Percentiles rank a stretch among this genome's conserved stretches.
Conservation (phyloP, 2,113 vertebrate species). For the Panurus biarmicus region DNA sequence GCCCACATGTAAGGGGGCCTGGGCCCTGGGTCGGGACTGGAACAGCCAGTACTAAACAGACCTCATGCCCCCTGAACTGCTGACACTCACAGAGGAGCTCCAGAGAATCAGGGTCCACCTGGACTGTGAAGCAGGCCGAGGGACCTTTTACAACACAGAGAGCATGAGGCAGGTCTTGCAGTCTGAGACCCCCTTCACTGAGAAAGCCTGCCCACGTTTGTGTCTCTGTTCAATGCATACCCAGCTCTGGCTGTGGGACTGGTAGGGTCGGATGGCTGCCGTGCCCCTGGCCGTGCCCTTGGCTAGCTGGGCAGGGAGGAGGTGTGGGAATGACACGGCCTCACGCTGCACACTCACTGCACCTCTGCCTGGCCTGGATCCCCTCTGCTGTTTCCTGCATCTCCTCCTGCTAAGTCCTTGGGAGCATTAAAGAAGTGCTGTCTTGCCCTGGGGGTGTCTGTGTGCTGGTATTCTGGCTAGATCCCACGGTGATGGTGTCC, state of each 20-base stretch:
- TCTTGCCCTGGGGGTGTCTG: neutral
- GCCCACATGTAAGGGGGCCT: neutral
- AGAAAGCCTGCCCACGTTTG: slow-evolving; percentile 44
- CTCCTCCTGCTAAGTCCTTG: neutral
- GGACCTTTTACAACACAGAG: slow-evolving; percentile 1
- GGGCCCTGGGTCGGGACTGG: slow-evolving; percentile 29
- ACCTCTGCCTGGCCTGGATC: neutral
- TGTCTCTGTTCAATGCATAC: no score
- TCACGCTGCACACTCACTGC: rapidly evolving
- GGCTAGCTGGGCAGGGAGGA: neutral
- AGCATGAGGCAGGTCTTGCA: neutral
- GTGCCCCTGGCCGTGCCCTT: rapidly evolving
- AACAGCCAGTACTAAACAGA: neutral
- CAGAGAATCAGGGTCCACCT: neutral
- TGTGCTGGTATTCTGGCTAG: neutral
- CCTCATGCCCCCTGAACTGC: rapidly evolving
- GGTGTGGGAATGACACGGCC: rapidly evolving
- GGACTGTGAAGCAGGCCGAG: neutral
- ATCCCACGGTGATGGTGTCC: rapidly evolving
- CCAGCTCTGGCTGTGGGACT: neutral
- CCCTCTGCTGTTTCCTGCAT: rapidly evolving
- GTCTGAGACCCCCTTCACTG: neutral
- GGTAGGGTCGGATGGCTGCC: rapidly evolving
- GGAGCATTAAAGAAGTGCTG: neutral
- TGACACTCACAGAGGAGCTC: neutral